Evolutionary conservation across 1,140 invertebrate species (phyloP), one percentile per base, ranked within the genome.

Genomic region (Medauroidea extradentata): DNA sequence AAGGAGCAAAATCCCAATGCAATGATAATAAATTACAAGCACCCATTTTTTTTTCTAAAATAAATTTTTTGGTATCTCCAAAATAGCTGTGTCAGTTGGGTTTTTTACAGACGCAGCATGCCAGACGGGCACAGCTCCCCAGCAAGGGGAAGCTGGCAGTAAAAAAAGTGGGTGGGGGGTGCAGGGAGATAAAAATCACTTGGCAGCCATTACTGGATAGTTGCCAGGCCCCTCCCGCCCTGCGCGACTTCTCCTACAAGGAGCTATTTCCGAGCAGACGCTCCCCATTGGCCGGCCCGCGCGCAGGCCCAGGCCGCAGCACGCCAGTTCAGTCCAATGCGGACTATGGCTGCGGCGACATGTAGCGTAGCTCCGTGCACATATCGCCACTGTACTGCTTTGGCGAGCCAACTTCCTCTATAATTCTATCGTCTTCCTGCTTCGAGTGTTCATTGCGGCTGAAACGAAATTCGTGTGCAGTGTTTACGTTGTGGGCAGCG

Each of bases 191-290:
- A 46, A 25, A 46, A 54, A 43, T 54, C 41, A 43, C 53, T 54
- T 43, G 53, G 53, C 53, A 24, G 53, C 53, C 53, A 54, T 54
- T 54, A 54, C 53, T 54, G 61, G 61, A 63, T 63, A 67, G 70
- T 73, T 72, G 73, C 73, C 75, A 72, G 70, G 72, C 70, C 71
- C 73, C 69, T 70, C 65, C 59, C 11, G 39, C 44, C 68, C 67
- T 62, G 60, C 55, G 58, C 65, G 48, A 58, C 39, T 34, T 9
- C 11, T 14, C 18, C 39, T 56, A 60, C 56, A 63, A 53, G 57
- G 46, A 56, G 19, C 18, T 18, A 44, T 42, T 60, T 44, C 53
- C 39, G 46, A 18, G 27, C 42, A 14, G 24, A 41, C 14, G 34
- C 53, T 34, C 25, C 18, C 38, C 41, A 54, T 54, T 54, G 53